Conservation (phyloP, 2,113 vertebrate species). For the Microtus oregoni region DNA sequence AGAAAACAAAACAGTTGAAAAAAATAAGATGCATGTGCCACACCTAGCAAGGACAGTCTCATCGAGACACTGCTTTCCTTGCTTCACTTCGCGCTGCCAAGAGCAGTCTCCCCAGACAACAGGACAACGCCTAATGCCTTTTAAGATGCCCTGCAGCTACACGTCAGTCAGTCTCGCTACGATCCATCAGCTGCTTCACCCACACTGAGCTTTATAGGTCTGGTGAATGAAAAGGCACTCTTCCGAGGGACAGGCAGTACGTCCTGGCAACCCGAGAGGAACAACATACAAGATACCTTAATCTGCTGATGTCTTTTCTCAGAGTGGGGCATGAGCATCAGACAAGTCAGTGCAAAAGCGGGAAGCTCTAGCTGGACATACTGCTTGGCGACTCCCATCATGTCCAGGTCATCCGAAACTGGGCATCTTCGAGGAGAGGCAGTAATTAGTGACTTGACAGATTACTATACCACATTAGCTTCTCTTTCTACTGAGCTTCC, state of each 20-base stretch:
- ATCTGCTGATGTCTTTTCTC: conserved; percentile 92
- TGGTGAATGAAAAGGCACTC: not conserved
- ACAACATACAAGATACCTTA: conserved; percentile 86
- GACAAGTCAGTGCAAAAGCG: conserved; percentile 94
- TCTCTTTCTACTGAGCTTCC: not conserved
- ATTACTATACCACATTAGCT: too few species aligned
- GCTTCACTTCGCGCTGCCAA: not conserved
- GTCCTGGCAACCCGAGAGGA: not conserved
- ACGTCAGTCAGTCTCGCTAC: not conserved
- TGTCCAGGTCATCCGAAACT: conserved; percentile 92
- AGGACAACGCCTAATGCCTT: not conserved
- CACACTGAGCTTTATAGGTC: not conserved
- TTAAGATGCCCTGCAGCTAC: not conserved
- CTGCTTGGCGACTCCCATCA: conserved; percentile 93
- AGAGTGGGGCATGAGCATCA: conserved; percentile 92
- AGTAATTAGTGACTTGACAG: too few species aligned
- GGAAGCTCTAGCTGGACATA: conserved; percentile 93
- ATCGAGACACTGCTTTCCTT: not conserved
- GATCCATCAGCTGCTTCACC: not conserved
- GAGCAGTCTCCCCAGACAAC: not conserved
- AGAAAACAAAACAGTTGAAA: not conserved
- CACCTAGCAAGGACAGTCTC: not conserved
- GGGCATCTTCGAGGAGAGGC: conserved; percentile 90
- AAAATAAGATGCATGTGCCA: not conserved
- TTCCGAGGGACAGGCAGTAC: not conserved